Evolutionary conservation across 1,140 invertebrate species (phyloP).

Genomic region (Psix sp.): DNA sequence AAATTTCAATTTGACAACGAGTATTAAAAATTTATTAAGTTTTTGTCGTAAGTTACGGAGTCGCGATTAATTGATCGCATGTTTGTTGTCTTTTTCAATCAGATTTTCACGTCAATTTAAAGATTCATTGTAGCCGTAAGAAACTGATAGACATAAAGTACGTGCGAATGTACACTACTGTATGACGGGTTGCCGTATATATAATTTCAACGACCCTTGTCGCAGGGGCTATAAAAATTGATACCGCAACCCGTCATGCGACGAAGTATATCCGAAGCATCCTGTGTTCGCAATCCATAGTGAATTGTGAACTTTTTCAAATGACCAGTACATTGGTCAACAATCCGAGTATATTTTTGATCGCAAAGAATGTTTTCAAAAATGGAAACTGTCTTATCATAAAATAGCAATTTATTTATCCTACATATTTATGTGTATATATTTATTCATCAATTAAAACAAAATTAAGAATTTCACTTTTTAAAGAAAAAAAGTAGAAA

Average conservation of each 20-base stretch:
- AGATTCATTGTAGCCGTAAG: conserved; percentile 36
- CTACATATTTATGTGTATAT: too few species aligned
- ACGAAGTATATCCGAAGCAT: conserved; percentile 29
- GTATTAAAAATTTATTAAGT: too few species aligned
- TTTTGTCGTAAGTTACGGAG: too few species aligned
- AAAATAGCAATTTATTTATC: too few species aligned
- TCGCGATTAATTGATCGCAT: too few species aligned
- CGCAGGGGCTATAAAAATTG: conserved; percentile 56
- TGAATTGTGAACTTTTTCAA: conserved; percentile 36
- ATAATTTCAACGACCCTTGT: conserved; percentile 49
- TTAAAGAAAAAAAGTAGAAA: conserved; percentile 20
- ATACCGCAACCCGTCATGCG: conserved; percentile 50
- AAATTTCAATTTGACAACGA: too few species aligned
- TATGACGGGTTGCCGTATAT: conserved; percentile 42
- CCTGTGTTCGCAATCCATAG: conserved; percentile 21
- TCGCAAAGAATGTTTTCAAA: background rate
- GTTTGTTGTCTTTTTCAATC: too few species aligned
- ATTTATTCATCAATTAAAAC: too few species aligned
- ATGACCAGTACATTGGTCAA: conserved; percentile 22
- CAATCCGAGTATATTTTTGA: conserved; percentile 6
- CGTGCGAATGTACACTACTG: conserved; percentile 28
- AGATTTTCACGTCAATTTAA: conserved; percentile 15
- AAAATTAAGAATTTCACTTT: too few species aligned
- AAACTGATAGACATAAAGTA: conserved; percentile 39
- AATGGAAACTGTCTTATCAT: background rate